Conservation (phyloP, 2,888 invertebrate genomes). For the Ptychoptera contaminata region DNA sequence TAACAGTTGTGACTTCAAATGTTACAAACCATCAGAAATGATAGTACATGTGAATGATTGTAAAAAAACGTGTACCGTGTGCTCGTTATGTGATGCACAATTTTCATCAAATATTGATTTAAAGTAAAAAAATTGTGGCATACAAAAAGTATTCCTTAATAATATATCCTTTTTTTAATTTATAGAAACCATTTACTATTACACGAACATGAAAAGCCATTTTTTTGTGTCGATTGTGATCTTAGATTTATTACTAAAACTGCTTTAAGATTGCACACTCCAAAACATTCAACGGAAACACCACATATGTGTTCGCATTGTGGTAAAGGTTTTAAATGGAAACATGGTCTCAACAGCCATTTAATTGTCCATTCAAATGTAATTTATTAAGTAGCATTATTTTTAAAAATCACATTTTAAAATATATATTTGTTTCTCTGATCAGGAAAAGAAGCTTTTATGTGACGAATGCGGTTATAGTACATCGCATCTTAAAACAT, state of each 20-base stretch:
- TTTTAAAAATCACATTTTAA: background rate
- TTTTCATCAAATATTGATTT: constrained; percentile 11
- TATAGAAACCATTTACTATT: constrained; percentile 23
- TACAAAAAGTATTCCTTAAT: constrained; percentile 15
- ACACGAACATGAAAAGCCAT: constrained; percentile 33
- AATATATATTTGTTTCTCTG: background rate
- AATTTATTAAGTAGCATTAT: constrained; percentile 8
- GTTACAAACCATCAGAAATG: constrained; percentile 30
- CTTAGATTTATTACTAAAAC: constrained; percentile 34
- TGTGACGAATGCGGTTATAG: constrained; percentile 41
- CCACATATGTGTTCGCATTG: constrained; percentile 37
- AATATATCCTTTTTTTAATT: constrained; percentile 17
- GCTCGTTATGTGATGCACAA: constrained; percentile 25
- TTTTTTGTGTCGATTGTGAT: constrained; percentile 36
- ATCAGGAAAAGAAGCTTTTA: constrained; percentile 34
- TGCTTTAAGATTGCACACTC: constrained; percentile 33
- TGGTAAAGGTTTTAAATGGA: constrained; percentile 39
- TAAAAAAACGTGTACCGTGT: constrained; percentile 21
- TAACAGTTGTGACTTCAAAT: constrained; percentile 28
- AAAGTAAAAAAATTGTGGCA: constrained; percentile 1
- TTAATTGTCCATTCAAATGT: constrained; percentile 32
- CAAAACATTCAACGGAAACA: constrained; percentile 36
- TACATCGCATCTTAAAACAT: constrained; percentile 36
- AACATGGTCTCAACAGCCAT: constrained; percentile 38
- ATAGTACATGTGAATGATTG: constrained; percentile 23